Percentiles rank a stretch among this genome's conserved stretches.
phyloP scores from a whole-genome alignment of 2,888 invertebrate species.

The Entomobrya proxima region DNA sequence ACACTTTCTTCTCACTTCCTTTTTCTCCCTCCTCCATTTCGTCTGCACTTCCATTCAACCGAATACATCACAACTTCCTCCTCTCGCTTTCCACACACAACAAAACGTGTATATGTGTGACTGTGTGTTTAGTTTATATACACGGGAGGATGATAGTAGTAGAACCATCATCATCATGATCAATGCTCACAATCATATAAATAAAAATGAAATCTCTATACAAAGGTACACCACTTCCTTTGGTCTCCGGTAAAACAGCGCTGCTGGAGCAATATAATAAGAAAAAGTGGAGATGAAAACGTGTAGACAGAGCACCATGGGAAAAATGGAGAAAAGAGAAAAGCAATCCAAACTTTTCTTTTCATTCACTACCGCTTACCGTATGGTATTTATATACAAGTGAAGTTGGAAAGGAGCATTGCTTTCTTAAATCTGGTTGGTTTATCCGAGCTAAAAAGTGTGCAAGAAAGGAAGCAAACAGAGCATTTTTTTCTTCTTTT shows the following conservation, averaged over 20 bases:
- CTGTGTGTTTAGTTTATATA: background rate
- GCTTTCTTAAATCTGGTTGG: too few relatives aligned
- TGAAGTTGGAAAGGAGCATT: too few relatives aligned
- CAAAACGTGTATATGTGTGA: background rate
- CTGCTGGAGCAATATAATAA: too few relatives aligned
- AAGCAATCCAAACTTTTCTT: background rate
- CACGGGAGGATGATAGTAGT: background rate
- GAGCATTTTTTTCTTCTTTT: background rate
- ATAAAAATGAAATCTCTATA: slow-evolving; percentile 24
- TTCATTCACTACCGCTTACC: background rate
- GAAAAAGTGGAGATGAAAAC: background rate
- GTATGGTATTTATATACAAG: too few relatives aligned
- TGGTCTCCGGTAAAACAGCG: too few relatives aligned
- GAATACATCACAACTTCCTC: background rate
- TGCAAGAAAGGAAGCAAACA: too few relatives aligned
- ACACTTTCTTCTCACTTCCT: slow-evolving; percentile 49
- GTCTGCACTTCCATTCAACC: background rate
- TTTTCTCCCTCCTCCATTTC: background rate
- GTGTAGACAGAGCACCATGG: background rate
- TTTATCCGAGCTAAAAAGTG: too few relatives aligned
- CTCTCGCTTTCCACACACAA: background rate
- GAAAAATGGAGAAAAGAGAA: background rate
- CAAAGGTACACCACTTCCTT: background rate
- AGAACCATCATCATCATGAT: background rate
- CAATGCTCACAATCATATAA: background rate